Base-by-base conservation (phyloP, 2,888 invertebrate species). In the Barypeithes pellucidus region DNA sequence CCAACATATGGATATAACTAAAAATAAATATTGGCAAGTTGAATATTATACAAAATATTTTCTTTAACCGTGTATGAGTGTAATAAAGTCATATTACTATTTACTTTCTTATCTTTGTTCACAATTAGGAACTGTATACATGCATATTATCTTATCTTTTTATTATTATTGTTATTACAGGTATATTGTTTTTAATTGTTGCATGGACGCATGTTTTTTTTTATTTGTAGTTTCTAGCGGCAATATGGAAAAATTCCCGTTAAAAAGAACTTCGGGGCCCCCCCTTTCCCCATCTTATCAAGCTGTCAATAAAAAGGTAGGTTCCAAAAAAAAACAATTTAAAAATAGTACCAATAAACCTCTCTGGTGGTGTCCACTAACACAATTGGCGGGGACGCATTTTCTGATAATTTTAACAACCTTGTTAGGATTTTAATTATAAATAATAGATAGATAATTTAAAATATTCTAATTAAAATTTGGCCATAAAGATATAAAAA, bases 171-270 rank as follows among this genome's bases (percentile, higher is more conserved):
- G 18, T 29, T 29, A 29, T 29, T 54, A 45, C 16, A 18, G 45
- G 18, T 43, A 12, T 47, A 47, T 18, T 20, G 47, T 47, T 8
- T 47, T 2, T 52, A 24, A 14, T 14, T 57, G 33, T 60, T 47
- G 67, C 67, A 67, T 67, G 67, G 47, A 24, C 9, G 67, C 67
- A 67, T 60, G 67, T 59, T 24, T 67, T 41, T 18, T 61, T 69
- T 41, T 61, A 29, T 54, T 73, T 73, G 36, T 73, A 73, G 73
- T 63, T 57, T 36, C 47, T 63, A 50, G 43, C 59, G 41, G 60
- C 16, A 69, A 60, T 29, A 92, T 92, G 92, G 92, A 92, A 90
- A 92, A 91, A 87, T 91, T 89, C 87, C 92, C 92, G 84, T 86
- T 92, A 84, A 92, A 82, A 77, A 89, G 90, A 39, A 72, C 67